phyloP scores from a whole-genome alignment of 2,888 invertebrate genomes.

The Eupeodes latifasciatus region DNA sequence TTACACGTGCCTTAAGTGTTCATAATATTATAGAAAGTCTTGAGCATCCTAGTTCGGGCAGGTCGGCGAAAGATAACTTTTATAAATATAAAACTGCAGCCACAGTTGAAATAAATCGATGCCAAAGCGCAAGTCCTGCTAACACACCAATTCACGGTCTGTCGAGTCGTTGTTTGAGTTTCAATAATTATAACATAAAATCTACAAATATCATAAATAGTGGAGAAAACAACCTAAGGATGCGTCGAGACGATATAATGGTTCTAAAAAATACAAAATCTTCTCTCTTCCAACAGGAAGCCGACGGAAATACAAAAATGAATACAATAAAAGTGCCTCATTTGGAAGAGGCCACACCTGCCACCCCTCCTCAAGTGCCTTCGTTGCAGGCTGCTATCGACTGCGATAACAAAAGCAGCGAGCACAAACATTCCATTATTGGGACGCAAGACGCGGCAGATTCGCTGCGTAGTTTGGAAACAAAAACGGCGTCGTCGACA shows the following conservation, averaged over 20 bases:
- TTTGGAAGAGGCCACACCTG: slow-evolving; percentile 38
- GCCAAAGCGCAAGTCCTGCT: slow-evolving; percentile 70
- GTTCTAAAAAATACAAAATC: slow-evolving; percentile 65
- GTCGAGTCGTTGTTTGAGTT: slow-evolving; percentile 44
- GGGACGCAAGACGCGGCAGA: slow-evolving; percentile 77
- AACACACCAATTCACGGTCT: slow-evolving; percentile 76
- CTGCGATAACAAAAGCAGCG: slow-evolving; percentile 61
- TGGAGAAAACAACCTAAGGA: slow-evolving; percentile 81
- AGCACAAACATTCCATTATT: slow-evolving; percentile 51
- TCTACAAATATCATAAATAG: slow-evolving; percentile 54
- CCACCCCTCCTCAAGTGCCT: slow-evolving; percentile 30
- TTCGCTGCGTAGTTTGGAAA: slow-evolving; percentile 52
- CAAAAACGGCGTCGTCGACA: slow-evolving; percentile 39
- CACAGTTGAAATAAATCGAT: slow-evolving; percentile 74
- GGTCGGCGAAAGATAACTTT: slow-evolving; percentile 82
- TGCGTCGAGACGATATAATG: slow-evolving; percentile 79
- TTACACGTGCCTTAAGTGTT: slow-evolving; percentile 81
- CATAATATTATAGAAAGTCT: slow-evolving; percentile 79
- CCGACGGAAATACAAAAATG: slow-evolving; percentile 36
- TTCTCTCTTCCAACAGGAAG: slow-evolving; percentile 23
- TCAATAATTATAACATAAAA: slow-evolving; percentile 78
- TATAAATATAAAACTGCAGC: slow-evolving; percentile 84
- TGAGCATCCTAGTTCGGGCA: slow-evolving; percentile 19
- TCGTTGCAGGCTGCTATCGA: slow-evolving; percentile 53
- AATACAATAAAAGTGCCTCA: slow-evolving; percentile 41